Evolutionary conservation across 2,888 invertebrate species (phyloP).

Genomic region (Platycheirus rosarum): DNA sequence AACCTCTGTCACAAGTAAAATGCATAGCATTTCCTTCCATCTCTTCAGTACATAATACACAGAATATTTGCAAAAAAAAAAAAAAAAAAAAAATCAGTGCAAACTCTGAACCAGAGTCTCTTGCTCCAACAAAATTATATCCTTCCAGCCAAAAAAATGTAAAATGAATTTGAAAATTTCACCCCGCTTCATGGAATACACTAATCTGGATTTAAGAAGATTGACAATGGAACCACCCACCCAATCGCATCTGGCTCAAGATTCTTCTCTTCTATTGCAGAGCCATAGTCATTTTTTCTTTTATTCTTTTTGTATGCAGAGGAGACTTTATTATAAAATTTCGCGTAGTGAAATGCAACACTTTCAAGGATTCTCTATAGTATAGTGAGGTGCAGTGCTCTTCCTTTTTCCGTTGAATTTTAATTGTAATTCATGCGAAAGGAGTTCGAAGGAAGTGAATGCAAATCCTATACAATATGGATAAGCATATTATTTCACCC

Average conservation of each 20-base stretch:
- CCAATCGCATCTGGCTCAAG: neutral
- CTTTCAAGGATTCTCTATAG: constrained; percentile 48
- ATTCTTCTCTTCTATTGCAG: constrained; percentile 1
- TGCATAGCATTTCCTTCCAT: neutral
- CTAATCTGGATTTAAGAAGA: constrained; percentile 53
- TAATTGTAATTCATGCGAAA: constrained; percentile 64
- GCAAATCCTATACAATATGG: constrained; percentile 55
- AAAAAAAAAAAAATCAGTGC: no score
- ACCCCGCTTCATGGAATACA: constrained; percentile 15
- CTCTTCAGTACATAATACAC: neutral
- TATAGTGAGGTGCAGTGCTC: neutral
- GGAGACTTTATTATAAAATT: neutral
- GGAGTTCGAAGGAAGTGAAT: constrained; percentile 50
- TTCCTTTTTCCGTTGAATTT: constrained; percentile 32
- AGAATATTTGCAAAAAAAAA: neutral
- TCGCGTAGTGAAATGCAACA: constrained; percentile 15
- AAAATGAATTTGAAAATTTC: constrained; percentile 3
- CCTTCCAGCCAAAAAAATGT: constrained; percentile 1
- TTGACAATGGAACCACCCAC: constrained; percentile 39
- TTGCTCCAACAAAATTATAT: neutral
- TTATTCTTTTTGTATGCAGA: neutral
- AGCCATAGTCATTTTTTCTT: neutral
- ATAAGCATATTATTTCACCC: constrained; percentile 28
- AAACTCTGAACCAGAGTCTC: neutral
- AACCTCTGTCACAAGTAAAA: neutral